Base-by-base conservation (phyloP, 2,113 vertebrate genomes). In the Ailurus styani region DNA sequence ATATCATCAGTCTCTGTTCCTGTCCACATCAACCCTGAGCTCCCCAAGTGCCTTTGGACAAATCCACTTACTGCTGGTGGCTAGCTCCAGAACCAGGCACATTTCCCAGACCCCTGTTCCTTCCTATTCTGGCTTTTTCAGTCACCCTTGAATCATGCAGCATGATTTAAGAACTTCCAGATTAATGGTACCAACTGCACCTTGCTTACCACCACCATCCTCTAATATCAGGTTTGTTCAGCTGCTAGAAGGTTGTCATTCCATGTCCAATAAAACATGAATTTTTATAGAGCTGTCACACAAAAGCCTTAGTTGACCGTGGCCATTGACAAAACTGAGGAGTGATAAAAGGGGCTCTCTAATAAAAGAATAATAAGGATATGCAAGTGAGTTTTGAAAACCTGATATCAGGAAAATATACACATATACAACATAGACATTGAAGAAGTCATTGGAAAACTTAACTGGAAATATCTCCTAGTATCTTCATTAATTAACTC, bases 201-300 rank as follows among this genome's bases (percentile, higher is more conserved):
- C 13, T 31, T 57, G 40, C 60, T 70, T 55, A 23, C 27, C n/a
- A 72, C 83, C 34, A 79, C 62, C 52, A 57, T 23, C 17, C 23
- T 29, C 4, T n/a, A 20, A 25, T 37, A 31, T 66, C 52, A 52
- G 14, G 27, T 7, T 18, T 6, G 12, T 54, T 93, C 37, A 70
- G n/a, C 8, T 37, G 6, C n/a, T 70, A 57, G 77, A 77, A 95
- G 12, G 37, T 40, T 68, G 21, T 54, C 64, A 77, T 54, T 52
- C 13, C 45, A 95, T 25, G n/a, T 40, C 64, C 70, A 88, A 94
- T 31, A 92, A 91, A 86, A 85, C 87, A 34, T 92, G n/a, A 95
- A 94, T 57, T 66, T 52, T 90, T 87, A 84, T 8, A 77, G n/a
- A 75, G 7, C 47, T 79, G 40, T 4, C 78, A 10, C 47, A 78